A percentile compares a stretch with the other conserved stretches of the same genome.
Conservation (phyloP, 2,113 vertebrate species). For the Gulo gulo region DNA sequence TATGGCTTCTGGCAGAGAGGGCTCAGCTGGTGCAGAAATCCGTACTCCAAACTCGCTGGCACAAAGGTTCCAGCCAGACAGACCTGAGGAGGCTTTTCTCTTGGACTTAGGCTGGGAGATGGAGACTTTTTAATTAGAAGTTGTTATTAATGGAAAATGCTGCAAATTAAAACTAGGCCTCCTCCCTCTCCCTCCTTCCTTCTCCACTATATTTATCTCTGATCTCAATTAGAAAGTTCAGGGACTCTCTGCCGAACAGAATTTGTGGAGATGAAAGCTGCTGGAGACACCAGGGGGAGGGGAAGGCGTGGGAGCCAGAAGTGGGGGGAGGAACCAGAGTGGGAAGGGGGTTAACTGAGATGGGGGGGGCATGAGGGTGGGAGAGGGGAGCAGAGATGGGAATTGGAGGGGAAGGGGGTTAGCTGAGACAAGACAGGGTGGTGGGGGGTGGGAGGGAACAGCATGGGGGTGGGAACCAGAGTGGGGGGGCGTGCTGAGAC, state of each 20-base stretch:
- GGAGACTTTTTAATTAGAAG: constrained; percentile 86
- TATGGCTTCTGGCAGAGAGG: constrained; percentile 82
- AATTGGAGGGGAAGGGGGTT: not conserved
- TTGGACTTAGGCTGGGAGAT: constrained; percentile 82
- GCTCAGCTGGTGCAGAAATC: constrained; percentile 81
- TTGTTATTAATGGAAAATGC: constrained; percentile 86
- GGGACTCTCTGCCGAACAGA: constrained; percentile 81
- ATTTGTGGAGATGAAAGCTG: constrained; percentile 83
- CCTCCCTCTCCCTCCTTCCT: constrained; percentile 71
- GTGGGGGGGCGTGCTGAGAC: not conserved
- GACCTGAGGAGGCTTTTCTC: constrained; percentile 78
- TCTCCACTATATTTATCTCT: constrained; percentile 83
- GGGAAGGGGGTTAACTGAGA: not conserved
- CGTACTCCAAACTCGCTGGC: constrained; percentile 74
- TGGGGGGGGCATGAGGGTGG: not conserved
- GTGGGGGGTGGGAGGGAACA: not conserved
- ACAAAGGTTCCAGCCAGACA: constrained; percentile 77
- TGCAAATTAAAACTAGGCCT: constrained; percentile 87
- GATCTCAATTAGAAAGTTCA: constrained; percentile 89
- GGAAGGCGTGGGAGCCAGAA: constrained; percentile 23
- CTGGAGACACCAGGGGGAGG: constrained; percentile 72
- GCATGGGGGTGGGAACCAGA: not conserved
- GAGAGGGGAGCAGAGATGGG: not conserved
- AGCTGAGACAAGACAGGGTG: not conserved
- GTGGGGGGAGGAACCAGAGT: not conserved